Evolutionary conservation across 2,113 vertebrate species (phyloP), one percentile per base, ranked within the genome.

Genomic region (Grantiella picta): DNA sequence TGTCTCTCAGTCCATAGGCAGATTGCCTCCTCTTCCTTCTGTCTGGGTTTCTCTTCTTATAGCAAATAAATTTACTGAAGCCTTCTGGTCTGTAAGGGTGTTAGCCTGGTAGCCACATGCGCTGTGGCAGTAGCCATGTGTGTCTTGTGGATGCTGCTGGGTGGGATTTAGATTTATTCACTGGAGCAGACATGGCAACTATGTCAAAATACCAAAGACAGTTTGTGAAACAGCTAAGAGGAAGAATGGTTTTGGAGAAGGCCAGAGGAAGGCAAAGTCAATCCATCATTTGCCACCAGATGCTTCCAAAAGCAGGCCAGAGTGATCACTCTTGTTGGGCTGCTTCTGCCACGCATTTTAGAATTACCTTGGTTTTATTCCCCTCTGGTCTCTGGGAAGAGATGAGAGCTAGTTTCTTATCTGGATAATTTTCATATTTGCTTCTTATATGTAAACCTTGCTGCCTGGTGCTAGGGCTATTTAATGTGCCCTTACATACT

Each of bases 211-310:
- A 59, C 29, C 0, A 1, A n/a, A 52, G 68, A 47, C 35, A 25
- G 21, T 10, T 77, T 53, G 10, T 45, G 84, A 72, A 66, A 57
- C 33, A 53, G 2, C 56, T 27, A 12, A 49, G 42, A 65, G 49
- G 53, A 89, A 15, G 57, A 77, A 27, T 11, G 11, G 10, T 42
- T 85, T 22, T 25, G 50, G 36, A 66, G 78, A n/a, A 36, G 33
- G 33, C 6, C 29, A 31, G 73, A 65, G 44, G 29, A 57, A 50
- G 69, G 75, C 75, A n/a, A 24, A 71, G 33, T 22, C 40, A 47
- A 12, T 69, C 63, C 21, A 4, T 35, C 4, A 0, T 50, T 90
- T 86, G 60, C 35, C 9, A 3, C 16, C 29, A 0, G 1, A 2
- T 75, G 10, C 19, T 83, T 89, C 28, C 35, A 47, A 28, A 66